Percentiles rank a stretch among this genome's conserved stretches.
phyloP scores from a whole-genome alignment of 2,888 invertebrate genomes.

The Mechanitis mazaeus region DNA sequence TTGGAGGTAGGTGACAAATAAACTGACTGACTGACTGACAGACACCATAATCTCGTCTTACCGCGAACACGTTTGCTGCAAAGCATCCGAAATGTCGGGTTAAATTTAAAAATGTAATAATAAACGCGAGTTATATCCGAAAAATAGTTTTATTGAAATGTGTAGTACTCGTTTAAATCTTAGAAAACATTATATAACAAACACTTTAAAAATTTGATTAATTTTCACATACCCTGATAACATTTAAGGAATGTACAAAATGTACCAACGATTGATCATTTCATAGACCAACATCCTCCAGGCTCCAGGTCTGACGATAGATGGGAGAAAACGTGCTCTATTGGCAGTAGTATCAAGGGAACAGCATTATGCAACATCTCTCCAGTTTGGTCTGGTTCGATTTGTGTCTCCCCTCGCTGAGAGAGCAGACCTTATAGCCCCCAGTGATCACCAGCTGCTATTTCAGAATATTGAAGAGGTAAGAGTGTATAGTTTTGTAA shows the following conservation, averaged over 20 bases:
- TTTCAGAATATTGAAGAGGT: constrained; percentile 93
- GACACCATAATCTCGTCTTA: too few species aligned
- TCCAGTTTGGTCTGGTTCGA: constrained; percentile 87
- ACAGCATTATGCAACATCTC: constrained; percentile 85
- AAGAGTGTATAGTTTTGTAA: background rate
- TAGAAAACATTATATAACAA: too few species aligned
- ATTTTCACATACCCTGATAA: background rate
- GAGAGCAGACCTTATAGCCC: constrained; percentile 84
- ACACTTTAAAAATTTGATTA: too few species aligned
- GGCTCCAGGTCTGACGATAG: constrained; percentile 68
- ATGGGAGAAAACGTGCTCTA: constrained; percentile 82
- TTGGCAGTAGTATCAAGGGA: constrained; percentile 86
- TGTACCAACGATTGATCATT: constrained; percentile 3
- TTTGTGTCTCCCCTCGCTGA: constrained; percentile 86
- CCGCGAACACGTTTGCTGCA: too few species aligned
- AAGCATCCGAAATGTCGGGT: too few species aligned
- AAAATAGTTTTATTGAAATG: too few species aligned
- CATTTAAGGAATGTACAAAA: constrained; percentile 1
- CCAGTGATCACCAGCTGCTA: constrained; percentile 85
- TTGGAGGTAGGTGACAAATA: too few species aligned
- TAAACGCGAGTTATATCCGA: too few species aligned
- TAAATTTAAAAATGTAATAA: too few species aligned
- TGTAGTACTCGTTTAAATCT: too few species aligned
- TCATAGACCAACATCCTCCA: constrained; percentile 31
- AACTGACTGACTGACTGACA: too few species aligned